Base-by-base conservation (phyloP, 37 sponge, comb jelly and placozoan species). In the Spongia lamella region DNA sequence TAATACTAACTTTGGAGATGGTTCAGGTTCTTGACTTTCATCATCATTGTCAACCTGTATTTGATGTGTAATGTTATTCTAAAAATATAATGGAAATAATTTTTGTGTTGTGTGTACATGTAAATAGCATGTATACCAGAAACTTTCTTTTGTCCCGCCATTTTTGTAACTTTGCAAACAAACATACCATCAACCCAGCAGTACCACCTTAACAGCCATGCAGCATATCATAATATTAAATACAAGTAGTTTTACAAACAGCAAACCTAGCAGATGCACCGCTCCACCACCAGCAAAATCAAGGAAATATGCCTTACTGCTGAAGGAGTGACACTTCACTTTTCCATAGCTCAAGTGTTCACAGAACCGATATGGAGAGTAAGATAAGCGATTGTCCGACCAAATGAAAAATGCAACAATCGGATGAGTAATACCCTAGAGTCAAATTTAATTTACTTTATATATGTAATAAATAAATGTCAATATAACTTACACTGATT, bases 311-410 rank as follows among this genome's bases (percentile, higher is more conserved):
- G 79, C 33, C 14, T 52, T 80, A 1, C 64, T 36, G 13, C 4
- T 27, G 27, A 61, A 50, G 2, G 67, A 13, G 5, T 5, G 9
- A 9, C 47, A 43, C 5, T 43, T 9, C 9, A 43, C 5, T 2
- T 4, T 63, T 63, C 19, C 5, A 19, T n/a, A n/a, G 39, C 73
- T 56, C 2, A 39, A 58, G 22, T 56, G 36, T 17, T 29, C 17
- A 13, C 93, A 93, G 57, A 84, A 93, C 2, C 93, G 89, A 66
- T 80, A 90, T 9, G 91, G 91, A 61, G 91, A 90, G 55, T 85
- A 62, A 21, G 83, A 60, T 20, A 56, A 15, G 27, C 73, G 49
- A 21, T 67, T 17, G 49, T 85, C 83, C 15, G 86, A 78, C 92
- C 92, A 91, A 7, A 91, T 79, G 21, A 91, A 25, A 38, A 75